A percentile compares a stretch with the other conserved stretches of the same genome.
These are phyloP conservation scores for Chalcosyrphus nemorum DNA, from an alignment of 2,888 invertebrate genomes.

Conservation along the genomic window DNA sequence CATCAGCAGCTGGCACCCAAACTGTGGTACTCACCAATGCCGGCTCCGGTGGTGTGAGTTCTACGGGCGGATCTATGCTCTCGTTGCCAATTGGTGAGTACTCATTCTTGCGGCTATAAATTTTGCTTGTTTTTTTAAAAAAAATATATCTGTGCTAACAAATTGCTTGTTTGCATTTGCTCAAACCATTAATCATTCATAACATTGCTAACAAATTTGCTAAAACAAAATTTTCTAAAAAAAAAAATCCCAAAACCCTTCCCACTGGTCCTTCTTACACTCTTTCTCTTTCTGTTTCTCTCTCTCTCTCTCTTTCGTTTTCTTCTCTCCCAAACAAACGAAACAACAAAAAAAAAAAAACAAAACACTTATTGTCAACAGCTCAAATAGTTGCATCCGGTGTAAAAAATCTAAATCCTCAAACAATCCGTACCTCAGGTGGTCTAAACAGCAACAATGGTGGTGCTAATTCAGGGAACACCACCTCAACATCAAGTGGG, in stretches of 20 bases:
- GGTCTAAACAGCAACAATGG: slow-evolving; percentile 65
- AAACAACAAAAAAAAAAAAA: no score
- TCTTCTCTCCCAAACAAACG: no score
- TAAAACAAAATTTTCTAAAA: slow-evolving; percentile 51
- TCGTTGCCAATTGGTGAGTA: slow-evolving; percentile 85
- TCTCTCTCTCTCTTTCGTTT: no score
- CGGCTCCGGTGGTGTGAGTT: slow-evolving; percentile 51
- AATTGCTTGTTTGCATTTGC: slow-evolving; percentile 62
- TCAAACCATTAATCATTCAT: slow-evolving; percentile 60
- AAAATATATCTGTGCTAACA: slow-evolving; percentile 61
- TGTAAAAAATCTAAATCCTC: slow-evolving; percentile 84
- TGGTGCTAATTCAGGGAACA: slow-evolving; percentile 59
- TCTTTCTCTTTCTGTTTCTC: slow-evolving; percentile 29
- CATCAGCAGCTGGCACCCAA: slow-evolving; percentile 79
- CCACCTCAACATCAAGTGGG: slow-evolving; percentile 22
- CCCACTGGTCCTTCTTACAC: slow-evolving; percentile 29
- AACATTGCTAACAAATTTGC: slow-evolving; percentile 65
- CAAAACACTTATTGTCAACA: slow-evolving; percentile 77
- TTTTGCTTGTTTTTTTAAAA: slow-evolving; percentile 23
- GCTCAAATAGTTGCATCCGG: slow-evolving; percentile 86
- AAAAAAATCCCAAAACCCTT: slow-evolving; percentile 20
- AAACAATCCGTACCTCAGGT: slow-evolving; percentile 81
- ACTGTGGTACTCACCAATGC: slow-evolving; percentile 81
- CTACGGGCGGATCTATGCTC: slow-evolving; percentile 83
- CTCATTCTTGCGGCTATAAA: not conserved